Base-by-base conservation (phyloP, 2,797 vertebrate species). In the Trachurus trachurus region DNA sequence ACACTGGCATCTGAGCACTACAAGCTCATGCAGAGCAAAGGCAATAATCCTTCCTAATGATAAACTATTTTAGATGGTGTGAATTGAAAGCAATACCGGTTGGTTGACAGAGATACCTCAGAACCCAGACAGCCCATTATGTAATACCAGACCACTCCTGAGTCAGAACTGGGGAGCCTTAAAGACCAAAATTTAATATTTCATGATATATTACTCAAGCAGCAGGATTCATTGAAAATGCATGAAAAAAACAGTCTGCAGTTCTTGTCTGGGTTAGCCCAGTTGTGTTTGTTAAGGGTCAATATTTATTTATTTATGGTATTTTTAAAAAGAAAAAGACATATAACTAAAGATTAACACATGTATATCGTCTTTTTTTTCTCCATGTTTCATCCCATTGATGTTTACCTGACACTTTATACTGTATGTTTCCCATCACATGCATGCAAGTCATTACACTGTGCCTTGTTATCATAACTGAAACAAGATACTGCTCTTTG, bases 181-280 rank as follows among this genome's bases (percentile, higher is more conserved):
- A 77, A 86, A 84, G 64, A 80, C 72, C 66, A 86, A 81, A 63
- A 83, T 79, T 91, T 58, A 93, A 93, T 92, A 92, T 91, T 92
- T 92, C 12, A 94, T 92, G 82, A 82, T n/a, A 65, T 88, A 74
- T 88, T 89, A 82, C 88, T 89, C 75, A 82, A 76, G 78, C 83
- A 86, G 84, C 81, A 60, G 72, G 67, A 68, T 82, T 88, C 80
- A 88, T 85, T 84, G 65, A 75, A 88, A 89, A 89, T 86, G 81
- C 78, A 89, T 84, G 81, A 84, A 80, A 79, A 34, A 81, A 52
- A 52, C 22, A 3, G 66, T 47, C 16, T 19, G 54, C 72, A 71
- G 67, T 42, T 80, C 54, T 78, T 31, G 62, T 81, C 80, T 83
- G 82, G 75, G 42, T 63, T 66, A 40, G 13, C 60, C n/a, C 29